phyloP scores from a whole-genome alignment of 2,113 vertebrate species.

The Ahaetulla prasina region DNA sequence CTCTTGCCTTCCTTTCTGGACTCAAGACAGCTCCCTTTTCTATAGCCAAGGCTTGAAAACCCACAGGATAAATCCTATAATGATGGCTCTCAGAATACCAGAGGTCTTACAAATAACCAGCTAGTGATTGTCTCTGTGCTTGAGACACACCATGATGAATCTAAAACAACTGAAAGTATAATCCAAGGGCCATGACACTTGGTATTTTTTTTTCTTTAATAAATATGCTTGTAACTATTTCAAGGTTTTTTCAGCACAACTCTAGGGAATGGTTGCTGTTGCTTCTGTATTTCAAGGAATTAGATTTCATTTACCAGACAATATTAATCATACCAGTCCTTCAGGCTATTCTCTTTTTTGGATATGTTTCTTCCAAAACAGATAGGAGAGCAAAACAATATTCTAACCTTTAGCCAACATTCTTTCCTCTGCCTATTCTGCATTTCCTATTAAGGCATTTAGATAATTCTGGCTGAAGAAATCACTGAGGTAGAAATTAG shows the following conservation, averaged over 20 bases:
- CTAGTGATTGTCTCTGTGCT: not conserved
- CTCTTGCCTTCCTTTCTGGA: not conserved
- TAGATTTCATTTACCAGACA: not conserved
- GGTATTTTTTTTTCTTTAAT: not conserved
- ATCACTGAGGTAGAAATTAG: not conserved
- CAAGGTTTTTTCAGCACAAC: not conserved
- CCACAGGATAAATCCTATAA: not conserved
- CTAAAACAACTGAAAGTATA: not conserved
- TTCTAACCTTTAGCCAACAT: not conserved
- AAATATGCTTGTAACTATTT: not conserved
- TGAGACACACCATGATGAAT: not conserved
- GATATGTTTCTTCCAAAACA: not conserved
- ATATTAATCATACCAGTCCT: not conserved
- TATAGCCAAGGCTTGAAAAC: not conserved
- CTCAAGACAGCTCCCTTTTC: not conserved
- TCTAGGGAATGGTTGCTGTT: not conserved
- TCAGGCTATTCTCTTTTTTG: not conserved
- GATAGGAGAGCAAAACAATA: not conserved
- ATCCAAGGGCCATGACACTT: not conserved
- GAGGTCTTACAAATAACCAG: not conserved
- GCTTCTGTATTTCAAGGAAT: not conserved
- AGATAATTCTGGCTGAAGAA: not conserved
- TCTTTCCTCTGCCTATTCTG: not conserved
- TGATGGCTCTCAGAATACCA: not conserved
- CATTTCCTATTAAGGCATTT: not conserved